Conservation (phyloP, 2,797 vertebrate genomes). For the Coranthus polyacanthus region DNA sequence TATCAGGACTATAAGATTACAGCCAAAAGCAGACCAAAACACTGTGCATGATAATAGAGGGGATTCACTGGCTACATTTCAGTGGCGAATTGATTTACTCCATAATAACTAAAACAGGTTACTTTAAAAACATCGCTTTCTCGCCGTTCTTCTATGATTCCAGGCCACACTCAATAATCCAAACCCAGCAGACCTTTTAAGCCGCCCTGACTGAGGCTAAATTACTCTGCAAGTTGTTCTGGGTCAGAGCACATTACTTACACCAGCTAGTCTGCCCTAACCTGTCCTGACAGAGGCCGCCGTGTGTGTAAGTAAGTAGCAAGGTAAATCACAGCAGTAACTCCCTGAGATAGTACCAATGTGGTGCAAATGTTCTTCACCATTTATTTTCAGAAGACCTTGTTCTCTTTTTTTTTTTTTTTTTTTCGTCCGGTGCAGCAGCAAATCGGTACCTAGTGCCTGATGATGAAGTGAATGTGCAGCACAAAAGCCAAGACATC, state of each 20-base stretch:
- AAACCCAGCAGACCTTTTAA: constrained; percentile 29
- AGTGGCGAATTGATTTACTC: neutral
- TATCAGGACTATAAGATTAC: neutral
- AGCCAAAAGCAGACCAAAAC: neutral
- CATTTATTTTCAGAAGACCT: constrained; percentile 29
- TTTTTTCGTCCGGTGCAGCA: constrained; percentile 3
- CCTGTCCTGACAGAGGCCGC: constrained; percentile 58
- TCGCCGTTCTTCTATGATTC: neutral
- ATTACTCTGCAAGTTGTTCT: constrained; percentile 44
- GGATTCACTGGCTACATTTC: neutral
- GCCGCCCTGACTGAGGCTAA: constrained; percentile 21
- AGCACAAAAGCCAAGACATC: neutral
- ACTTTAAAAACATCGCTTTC: too few species aligned
- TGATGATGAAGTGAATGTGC: constrained; percentile 6
- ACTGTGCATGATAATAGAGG: neutral
- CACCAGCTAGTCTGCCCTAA: constrained; percentile 39
- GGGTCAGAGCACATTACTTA: constrained; percentile 60
- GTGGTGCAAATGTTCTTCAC: constrained; percentile 28
- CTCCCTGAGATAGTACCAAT: constrained; percentile 10
- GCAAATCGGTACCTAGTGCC: constrained; percentile 6
- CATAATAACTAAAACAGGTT: too few species aligned
- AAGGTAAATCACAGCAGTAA: constrained; percentile 44
- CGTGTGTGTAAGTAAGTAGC: constrained; percentile 31
- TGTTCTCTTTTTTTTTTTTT: constrained; percentile 7
- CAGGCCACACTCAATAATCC: constrained; percentile 10